A percentile compares a stretch with the other conserved stretches of the same genome.
These are phyloP conservation scores for Trypoxylus dichotomus DNA, from an alignment of 1,140 invertebrate genomes.

Conservation along the genomic window DNA sequence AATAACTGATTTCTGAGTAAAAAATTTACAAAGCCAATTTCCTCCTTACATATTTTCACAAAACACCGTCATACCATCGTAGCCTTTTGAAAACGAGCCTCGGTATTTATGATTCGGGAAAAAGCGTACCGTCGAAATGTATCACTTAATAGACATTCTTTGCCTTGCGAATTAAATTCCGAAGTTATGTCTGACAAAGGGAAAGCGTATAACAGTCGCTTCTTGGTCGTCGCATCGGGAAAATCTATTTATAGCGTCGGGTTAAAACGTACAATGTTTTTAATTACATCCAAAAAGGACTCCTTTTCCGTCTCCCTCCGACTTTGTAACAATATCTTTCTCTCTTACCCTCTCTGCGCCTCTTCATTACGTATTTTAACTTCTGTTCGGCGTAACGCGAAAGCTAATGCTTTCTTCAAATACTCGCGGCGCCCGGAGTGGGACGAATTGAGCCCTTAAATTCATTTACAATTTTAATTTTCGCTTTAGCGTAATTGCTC, in stretches of 20 bases:
- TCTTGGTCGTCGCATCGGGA: neutral
- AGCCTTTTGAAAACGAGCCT: too few relatives aligned
- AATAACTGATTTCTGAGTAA: too few relatives aligned
- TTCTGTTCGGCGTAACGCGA: conserved; percentile 4
- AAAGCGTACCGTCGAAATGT: too few relatives aligned
- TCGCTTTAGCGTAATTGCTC: conserved; percentile 17
- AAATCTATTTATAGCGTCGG: conserved; percentile 4
- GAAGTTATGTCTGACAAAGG: neutral
- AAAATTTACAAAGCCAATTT: too few relatives aligned
- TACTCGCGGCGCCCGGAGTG: neutral
- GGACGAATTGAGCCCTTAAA: conserved; percentile 9
- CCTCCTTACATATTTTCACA: too few relatives aligned
- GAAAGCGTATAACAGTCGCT: neutral
- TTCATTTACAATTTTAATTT: conserved; percentile 24
- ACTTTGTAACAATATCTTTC: too few relatives aligned
- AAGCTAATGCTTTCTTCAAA: conserved; percentile 7
- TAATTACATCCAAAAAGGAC: neutral
- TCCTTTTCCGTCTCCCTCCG: neutral
- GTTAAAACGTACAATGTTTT: conserved; percentile 19
- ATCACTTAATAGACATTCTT: too few relatives aligned
- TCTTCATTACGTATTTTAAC: conserved; percentile 8
- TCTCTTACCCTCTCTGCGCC: neutral
- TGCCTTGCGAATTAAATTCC: neutral
- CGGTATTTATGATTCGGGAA: too few relatives aligned
- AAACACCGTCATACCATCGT: too few relatives aligned